Evolutionary conservation across 1,140 invertebrate species (phyloP), one percentile per base, ranked within the genome.

Genomic region (Psix sp.): DNA sequence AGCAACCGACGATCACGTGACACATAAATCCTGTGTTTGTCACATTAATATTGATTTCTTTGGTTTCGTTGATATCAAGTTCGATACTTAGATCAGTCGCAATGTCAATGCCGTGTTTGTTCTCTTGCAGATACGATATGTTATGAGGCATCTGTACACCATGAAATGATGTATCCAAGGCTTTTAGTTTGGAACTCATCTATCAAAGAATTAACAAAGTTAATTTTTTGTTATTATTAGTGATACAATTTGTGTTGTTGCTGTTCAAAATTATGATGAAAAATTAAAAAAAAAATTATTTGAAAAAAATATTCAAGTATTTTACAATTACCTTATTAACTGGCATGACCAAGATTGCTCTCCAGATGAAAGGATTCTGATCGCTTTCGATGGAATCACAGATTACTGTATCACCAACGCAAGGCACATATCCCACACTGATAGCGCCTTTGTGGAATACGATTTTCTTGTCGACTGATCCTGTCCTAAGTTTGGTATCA

Each of bases 341-440:
- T 15, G 87, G 86, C 46, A 85, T 78, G 14, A 91, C 77, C 65
- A 88, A 88, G 40, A 92, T 60, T 13, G 90, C 90, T 54, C 92
- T 82, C 91, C 91, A 92, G n/a, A 67, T 82, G 29, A 36, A 46
- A 57, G 81, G 89, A 10, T 86, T 87, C 85, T 93, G 92, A 59
- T 90, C 89, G 80, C 92, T 93, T 83, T 93, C 92, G 63, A 93
- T 91, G 15, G 89, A 87, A 76, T 92, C 89, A 9, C 88, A 86
- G 42, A 89, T 76, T 10, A 92, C 89, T 82, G 87, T 88, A 68
- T 91, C 89, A 9, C 89, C 89, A 17, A 89, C 68, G 51, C 78
- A 72, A 6, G 90, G 90, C 43, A 88, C 68, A 65, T 89, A 89
- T 6, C 88, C 88, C 70, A 81, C 76, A 16, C 87, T 78, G 63